phyloP scores from a whole-genome alignment of 1,140 invertebrate species.

The Telenomus remus region DNA sequence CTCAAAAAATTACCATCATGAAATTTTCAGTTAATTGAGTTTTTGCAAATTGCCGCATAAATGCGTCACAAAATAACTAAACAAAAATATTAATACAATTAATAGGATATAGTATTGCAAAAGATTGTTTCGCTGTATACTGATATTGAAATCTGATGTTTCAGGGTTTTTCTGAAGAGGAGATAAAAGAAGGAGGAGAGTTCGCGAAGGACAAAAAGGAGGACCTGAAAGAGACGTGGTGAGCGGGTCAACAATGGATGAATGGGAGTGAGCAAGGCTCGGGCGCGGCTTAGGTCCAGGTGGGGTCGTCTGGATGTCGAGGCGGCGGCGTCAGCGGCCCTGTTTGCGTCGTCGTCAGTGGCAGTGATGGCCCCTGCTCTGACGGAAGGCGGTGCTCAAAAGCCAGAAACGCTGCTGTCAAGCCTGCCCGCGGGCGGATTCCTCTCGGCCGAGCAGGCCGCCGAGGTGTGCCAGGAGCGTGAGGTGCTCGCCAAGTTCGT shows the following conservation, averaged over 20 bases:
- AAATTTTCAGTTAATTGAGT: too few relatives aligned
- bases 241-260: slow-evolving; percentile 73
- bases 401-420: slow-evolving; percentile 75
- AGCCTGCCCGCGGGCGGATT: slow-evolving; percentile 72
- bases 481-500: slow-evolving; percentile 73
- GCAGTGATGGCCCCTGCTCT: slow-evolving; percentile 85
- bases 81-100: too few relatives aligned
- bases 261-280: slow-evolving; percentile 78
- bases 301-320: slow-evolving; percentile 75
- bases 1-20: too few relatives aligned
- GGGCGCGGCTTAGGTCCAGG: slow-evolving; percentile 67
- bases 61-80: too few relatives aligned
- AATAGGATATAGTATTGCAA: too few relatives aligned
- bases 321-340: slow-evolving; percentile 66
- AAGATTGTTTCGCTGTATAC: too few relatives aligned
- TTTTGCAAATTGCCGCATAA: too few relatives aligned
- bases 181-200: not conserved
- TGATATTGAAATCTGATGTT: too few relatives aligned
- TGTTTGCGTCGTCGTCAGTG: slow-evolving; percentile 77
- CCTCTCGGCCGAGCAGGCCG: slow-evolving; percentile 71
- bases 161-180: not conserved
- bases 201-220: not conserved
- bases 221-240: not conserved
- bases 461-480: slow-evolving; percentile 70
- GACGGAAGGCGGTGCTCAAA: slow-evolving; percentile 81